Conservation (phyloP, 2,113 vertebrate genomes). For the Psittacula cyanocephala region DNA sequence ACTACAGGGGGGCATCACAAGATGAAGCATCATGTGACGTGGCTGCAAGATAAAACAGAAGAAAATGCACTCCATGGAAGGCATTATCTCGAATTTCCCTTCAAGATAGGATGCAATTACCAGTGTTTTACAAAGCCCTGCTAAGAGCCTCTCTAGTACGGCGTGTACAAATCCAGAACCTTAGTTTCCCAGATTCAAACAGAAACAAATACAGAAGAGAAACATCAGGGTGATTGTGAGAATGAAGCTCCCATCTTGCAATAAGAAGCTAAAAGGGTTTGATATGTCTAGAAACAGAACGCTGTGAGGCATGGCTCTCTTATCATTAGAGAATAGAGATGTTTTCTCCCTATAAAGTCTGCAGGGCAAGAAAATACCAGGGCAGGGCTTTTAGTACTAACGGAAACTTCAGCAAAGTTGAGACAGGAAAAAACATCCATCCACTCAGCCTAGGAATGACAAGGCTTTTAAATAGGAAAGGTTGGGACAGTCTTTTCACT, state of each 20-base stretch:
- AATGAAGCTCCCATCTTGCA: neutral
- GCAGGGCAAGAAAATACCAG: constrained; percentile 8
- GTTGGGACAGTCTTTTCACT: neutral
- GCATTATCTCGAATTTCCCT: neutral
- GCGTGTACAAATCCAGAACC: neutral
- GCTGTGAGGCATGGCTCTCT: neutral
- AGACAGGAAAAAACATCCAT: constrained; percentile 1
- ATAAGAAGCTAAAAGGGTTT: constrained; percentile 23
- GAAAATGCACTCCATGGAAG: neutral
- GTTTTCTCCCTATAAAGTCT: neutral
- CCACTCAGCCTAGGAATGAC: neutral
- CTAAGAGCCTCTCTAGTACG: neutral
- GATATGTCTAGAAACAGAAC: neutral
- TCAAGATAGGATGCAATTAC: neutral
- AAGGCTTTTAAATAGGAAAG: neutral
- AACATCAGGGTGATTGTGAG: neutral
- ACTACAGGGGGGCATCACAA: neutral
- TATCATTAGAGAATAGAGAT: neutral
- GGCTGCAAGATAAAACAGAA: neutral
- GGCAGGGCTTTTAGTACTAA: constrained; percentile 44
- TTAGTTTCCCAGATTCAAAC: neutral
- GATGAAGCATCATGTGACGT: neutral
- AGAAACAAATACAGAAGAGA: neutral
- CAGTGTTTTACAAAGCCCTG: neutral
- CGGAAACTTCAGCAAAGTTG: neutral